A percentile compares a stretch with the other conserved stretches of the same genome.
phyloP scores from a whole-genome alignment of 2,888 invertebrate genomes.

The Carpatolechia fugitivella region DNA sequence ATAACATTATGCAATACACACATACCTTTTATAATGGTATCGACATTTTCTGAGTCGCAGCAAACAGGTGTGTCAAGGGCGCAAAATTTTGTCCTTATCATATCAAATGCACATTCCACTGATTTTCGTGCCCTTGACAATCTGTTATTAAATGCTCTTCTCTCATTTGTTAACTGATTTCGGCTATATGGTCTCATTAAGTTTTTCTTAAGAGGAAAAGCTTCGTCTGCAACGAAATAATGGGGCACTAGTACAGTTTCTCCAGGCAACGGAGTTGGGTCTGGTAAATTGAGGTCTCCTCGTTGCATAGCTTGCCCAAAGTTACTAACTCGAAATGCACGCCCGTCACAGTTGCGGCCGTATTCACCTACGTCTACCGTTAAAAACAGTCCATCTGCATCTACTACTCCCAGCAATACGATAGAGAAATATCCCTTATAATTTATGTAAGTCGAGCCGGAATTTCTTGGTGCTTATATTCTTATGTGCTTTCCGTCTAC shows the following conservation, averaged over 20 bases:
- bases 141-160: slow-evolving; percentile 21
- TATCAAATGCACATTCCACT: slow-evolving; percentile 26
- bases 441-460: slow-evolving; percentile 1
- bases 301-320: slow-evolving; percentile 25
- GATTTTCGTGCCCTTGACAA: slow-evolving; percentile 21
- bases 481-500: slow-evolving; percentile 10
- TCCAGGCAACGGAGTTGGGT: slow-evolving; percentile 18
- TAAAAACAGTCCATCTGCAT: slow-evolving; percentile 27
- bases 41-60: slow-evolving; percentile 12
- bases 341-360: slow-evolving; percentile 31
- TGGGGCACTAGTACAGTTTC: slow-evolving; percentile 16
- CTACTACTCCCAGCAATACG: slow-evolving; percentile 6
- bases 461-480: neutral
- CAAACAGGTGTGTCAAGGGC: slow-evolving; percentile 8
- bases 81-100: slow-evolving; percentile 24
- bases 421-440: slow-evolving; percentile 9
- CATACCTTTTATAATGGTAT: slow-evolving; percentile 23
- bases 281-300: slow-evolving; percentile 14
- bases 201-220: slow-evolving; percentile 21
- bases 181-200: slow-evolving; percentile 21
- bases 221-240: slow-evolving; percentile 23
- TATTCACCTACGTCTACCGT: slow-evolving; percentile 28
- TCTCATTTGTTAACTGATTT: slow-evolving; percentile 7
- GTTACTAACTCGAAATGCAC: slow-evolving; percentile 25
- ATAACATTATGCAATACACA: slow-evolving; percentile 25